These are phyloP conservation scores for Pitta sordida DNA, from an alignment of 2,113 vertebrate species.

Conservation along the genomic window DNA sequence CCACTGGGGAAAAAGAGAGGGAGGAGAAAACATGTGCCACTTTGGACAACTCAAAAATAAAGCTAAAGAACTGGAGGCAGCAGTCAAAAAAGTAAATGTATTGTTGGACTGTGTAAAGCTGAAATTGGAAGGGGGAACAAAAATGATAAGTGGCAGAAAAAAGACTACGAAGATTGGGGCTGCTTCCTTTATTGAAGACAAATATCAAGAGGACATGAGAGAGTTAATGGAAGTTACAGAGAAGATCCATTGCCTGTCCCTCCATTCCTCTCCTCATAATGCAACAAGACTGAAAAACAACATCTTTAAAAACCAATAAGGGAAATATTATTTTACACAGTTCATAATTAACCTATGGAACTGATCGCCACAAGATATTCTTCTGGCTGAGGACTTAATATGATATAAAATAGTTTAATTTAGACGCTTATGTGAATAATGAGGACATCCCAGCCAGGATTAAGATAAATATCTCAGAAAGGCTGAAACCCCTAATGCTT, in stretches of 20 bases:
- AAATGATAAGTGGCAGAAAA: slow-evolving; percentile 26
- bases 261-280: background rate
- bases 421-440: slow-evolving; percentile 45
- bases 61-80: background rate
- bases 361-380: slow-evolving; percentile 50
- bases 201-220: slow-evolving; percentile 23
- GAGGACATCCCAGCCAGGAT: slow-evolving; percentile 47
- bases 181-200: slow-evolving; percentile 20
- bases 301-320: slow-evolving; percentile 16
- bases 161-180: background rate
- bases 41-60: background rate
- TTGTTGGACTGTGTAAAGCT: background rate
- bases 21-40: background rate
- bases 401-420: slow-evolving; percentile 55
- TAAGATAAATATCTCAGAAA: slow-evolving; percentile 42
- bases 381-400: slow-evolving; percentile 44
- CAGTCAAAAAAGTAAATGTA: background rate
- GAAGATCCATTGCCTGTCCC: background rate
- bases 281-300: slow-evolving; percentile 7
- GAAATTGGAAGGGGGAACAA: slow-evolving; percentile 22
- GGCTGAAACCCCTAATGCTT: slow-evolving; percentile 37
- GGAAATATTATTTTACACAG: slow-evolving; percentile 31
- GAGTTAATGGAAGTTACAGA: slow-evolving; percentile 45
- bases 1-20: background rate
- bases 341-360: slow-evolving; percentile 53